phyloP scores from a whole-genome alignment of 1,140 invertebrate species.

The Apis mellifera region DNA sequence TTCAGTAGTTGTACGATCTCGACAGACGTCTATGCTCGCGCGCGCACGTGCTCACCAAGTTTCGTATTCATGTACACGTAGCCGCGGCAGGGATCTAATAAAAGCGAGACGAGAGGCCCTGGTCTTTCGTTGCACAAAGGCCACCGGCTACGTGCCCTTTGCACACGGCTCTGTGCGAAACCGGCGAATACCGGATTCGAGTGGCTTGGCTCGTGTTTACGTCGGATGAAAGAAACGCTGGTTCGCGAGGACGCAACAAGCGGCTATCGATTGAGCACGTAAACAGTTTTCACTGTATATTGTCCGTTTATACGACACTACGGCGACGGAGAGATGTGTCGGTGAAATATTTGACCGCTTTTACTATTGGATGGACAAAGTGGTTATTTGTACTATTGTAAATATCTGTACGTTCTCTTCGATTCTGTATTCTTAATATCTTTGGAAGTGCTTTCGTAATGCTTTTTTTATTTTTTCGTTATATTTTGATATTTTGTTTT shows the following conservation, averaged over 20 bases:
- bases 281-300: slow-evolving; percentile 44
- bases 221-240: slow-evolving; percentile 27
- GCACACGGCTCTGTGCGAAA: slow-evolving; percentile 4
- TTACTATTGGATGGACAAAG: not conserved
- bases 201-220: slow-evolving; percentile 13
- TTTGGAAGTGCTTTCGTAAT: too few species aligned
- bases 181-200: not conserved
- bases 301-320: slow-evolving; percentile 14
- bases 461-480: too few species aligned
- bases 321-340: not conserved
- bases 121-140: slow-evolving; percentile 53
- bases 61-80: slow-evolving; percentile 49
- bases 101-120: slow-evolving; percentile 41
- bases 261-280: slow-evolving; percentile 23
- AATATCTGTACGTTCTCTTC: too few species aligned
- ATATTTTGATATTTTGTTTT: too few species aligned
- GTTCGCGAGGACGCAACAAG: slow-evolving; percentile 22
- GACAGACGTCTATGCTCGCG: too few species aligned
- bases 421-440: not conserved
- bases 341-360: slow-evolving; percentile 23
- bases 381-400: not conserved
- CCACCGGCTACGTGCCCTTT: slow-evolving; percentile 32
- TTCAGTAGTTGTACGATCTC: slow-evolving; percentile 26
- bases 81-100: slow-evolving; percentile 48
- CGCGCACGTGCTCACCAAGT: slow-evolving; percentile 22